Conservation (phyloP, 2,797 vertebrate genomes). For the Enteromius thamalakanensis region DNA sequence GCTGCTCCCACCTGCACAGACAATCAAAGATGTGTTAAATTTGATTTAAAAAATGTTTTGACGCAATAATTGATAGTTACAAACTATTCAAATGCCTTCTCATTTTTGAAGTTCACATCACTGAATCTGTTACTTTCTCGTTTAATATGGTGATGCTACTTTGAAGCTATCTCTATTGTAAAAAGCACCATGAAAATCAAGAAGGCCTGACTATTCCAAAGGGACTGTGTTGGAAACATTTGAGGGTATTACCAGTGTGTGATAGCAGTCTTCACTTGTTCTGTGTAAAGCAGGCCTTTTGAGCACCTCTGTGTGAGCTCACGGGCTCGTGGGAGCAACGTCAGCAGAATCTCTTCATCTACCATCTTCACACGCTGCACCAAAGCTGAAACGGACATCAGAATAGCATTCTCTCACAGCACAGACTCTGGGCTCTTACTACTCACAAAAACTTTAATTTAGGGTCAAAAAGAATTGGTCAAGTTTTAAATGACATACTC, state of each 20-base stretch:
- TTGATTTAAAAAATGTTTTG: neutral
- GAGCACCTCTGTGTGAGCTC: constrained; percentile 69
- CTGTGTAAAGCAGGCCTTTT: constrained; percentile 69
- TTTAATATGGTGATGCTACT: neutral
- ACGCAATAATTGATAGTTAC: neutral
- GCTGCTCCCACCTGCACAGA: constrained; percentile 81
- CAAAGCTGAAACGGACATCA: constrained; percentile 66
- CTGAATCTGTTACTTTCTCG: neutral
- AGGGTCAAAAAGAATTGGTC: neutral
- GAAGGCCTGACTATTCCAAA: neutral
- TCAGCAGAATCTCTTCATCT: constrained; percentile 74
- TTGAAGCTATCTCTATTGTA: neutral
- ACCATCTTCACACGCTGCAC: constrained; percentile 69
- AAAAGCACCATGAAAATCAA: neutral
- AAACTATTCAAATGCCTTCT: neutral
- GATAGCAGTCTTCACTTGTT: constrained; percentile 74
- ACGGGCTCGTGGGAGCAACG: constrained; percentile 73
- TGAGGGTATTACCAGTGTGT: constrained; percentile 75
- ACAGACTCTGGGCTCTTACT: too few species aligned
- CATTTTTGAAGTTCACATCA: neutral
- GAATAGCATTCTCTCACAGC: neutral
- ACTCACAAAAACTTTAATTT: neutral
- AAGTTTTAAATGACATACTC: constrained; percentile 63
- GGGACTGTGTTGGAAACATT: neutral
- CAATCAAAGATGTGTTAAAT: neutral